Conservation (phyloP, 2,888 invertebrate species). For the Julus scandinavius region DNA sequence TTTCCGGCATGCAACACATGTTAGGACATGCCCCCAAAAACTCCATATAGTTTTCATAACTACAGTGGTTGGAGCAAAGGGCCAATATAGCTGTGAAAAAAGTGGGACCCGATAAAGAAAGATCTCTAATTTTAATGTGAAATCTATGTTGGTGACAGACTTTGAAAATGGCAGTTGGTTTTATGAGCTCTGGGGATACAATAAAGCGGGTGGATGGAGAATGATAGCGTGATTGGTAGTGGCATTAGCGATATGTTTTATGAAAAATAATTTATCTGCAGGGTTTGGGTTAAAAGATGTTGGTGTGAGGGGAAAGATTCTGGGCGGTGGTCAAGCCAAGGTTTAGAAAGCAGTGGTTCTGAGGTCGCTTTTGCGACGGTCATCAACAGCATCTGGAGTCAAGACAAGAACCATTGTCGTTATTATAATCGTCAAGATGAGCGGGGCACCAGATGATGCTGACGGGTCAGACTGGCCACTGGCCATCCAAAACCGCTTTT, state of each 20-base stretch:
- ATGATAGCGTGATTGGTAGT: not conserved
- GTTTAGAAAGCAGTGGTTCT: not conserved
- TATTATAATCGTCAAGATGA: constrained; percentile 21
- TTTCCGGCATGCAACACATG: no score
- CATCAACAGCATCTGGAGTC: constrained; percentile 27
- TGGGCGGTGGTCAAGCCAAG: not conserved
- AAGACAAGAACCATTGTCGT: constrained; percentile 33
- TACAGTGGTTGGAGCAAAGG: not conserved
- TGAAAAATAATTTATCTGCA: constrained; percentile 9
- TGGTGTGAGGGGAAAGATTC: not conserved
- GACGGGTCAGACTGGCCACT: constrained; percentile 1
- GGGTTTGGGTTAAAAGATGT: constrained; percentile 3
- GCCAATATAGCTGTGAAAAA: not conserved
- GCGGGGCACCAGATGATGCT: constrained; percentile 27
- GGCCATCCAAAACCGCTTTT: not conserved
- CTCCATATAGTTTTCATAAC: no score
- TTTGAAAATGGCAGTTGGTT: constrained; percentile 7
- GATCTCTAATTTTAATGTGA: not conserved
- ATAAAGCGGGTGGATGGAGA: not conserved
- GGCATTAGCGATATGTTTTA: constrained; percentile 13
- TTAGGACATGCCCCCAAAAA: no score
- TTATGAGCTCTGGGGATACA: not conserved
- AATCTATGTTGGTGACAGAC: constrained; percentile 18
- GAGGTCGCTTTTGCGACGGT: not conserved
- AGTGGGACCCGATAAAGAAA: not conserved